Evolutionary conservation across 2,888 invertebrate genomes (phyloP), one percentile per base, ranked within the genome.

Genomic region (Hemistola chrysoprasaria): DNA sequence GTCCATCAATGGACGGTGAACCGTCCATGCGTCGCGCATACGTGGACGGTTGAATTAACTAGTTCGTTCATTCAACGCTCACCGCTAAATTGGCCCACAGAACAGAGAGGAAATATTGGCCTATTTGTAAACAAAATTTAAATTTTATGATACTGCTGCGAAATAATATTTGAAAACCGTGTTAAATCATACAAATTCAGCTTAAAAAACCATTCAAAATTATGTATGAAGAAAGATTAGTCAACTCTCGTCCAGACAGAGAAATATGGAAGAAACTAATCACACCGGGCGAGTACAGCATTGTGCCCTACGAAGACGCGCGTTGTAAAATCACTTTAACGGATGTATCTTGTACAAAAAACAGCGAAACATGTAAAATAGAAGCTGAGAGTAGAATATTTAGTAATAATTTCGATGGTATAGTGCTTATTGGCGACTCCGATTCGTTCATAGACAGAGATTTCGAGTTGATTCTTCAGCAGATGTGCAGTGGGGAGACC

Each of bases 381-480:
- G 82, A 81, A 9, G 37, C 70, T 1, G 68, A 73, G 3, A 81
- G 83, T 51, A 61, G 66, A 11, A 62, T 86, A 36, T 80, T 90
- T 30, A 74, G 72, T 29, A 54, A 61, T 6, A 53, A 66, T 5
- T 88, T 90, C 40, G 72, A 83, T 30, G 90, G 89, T 0, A 78
- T 77, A 8, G 71, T 91, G 6, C 55, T 82, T 6, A 88, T 92
- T 8, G 92, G 91, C 0, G 84, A 90, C 45, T 72, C 71, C 0
- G 83, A 86, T 44, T 75, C 67, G 11, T 86, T 78, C 47, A 63
- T 91, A 11, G 92, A 92, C 47, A 80, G 75, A 50, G 88, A 90
- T 56, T 71, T 92, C 8, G 92, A 92, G 56, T 70, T 90, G 53
- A 82, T 89, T 1, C 51, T 92, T 11, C 81, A 86, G 53, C 88